phyloP scores from a whole-genome alignment of 2,113 vertebrate genomes.

The Gymnogyps californianus region DNA sequence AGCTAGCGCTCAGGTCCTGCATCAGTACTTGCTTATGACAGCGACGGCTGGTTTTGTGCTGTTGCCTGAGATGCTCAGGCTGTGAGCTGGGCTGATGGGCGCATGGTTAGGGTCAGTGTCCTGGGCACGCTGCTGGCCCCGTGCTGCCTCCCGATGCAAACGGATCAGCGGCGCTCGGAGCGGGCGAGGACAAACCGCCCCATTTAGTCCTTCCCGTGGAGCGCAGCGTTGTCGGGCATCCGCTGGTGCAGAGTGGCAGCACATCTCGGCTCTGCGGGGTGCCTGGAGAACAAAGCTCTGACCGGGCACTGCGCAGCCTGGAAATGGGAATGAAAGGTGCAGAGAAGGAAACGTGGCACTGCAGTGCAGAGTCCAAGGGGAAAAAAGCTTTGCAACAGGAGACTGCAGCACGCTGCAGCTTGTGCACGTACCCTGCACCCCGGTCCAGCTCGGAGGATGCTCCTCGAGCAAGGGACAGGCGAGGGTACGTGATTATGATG shows the following conservation, averaged over 20 bases:
- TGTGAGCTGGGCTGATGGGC: background rate
- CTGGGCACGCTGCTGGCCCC: background rate
- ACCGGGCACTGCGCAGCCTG: background rate
- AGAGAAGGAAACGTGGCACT: background rate
- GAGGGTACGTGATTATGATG: background rate
- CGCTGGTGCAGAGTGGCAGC: background rate
- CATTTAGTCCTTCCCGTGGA: background rate
- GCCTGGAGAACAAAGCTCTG: background rate
- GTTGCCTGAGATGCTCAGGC: background rate
- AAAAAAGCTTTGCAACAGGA: background rate
- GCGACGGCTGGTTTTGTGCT: background rate
- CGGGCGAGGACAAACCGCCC: background rate
- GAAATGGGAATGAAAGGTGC: background rate
- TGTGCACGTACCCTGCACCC: rapidly evolving
- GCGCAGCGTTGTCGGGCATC: rapidly evolving
- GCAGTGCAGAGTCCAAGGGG: slow-evolving; percentile 23
- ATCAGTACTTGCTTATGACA: background rate
- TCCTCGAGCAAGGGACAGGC: background rate
- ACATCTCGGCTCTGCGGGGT: background rate
- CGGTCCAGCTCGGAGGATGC: background rate
- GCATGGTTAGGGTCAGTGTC: rapidly evolving
- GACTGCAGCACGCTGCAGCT: background rate
- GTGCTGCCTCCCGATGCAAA: background rate
- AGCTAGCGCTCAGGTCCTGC: background rate
- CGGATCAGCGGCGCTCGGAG: rapidly evolving